A percentile compares a stretch with the other conserved stretches of the same genome.
Conservation (phyloP, 2,113 vertebrate genomes). For the Saccopteryx bilineata region DNA sequence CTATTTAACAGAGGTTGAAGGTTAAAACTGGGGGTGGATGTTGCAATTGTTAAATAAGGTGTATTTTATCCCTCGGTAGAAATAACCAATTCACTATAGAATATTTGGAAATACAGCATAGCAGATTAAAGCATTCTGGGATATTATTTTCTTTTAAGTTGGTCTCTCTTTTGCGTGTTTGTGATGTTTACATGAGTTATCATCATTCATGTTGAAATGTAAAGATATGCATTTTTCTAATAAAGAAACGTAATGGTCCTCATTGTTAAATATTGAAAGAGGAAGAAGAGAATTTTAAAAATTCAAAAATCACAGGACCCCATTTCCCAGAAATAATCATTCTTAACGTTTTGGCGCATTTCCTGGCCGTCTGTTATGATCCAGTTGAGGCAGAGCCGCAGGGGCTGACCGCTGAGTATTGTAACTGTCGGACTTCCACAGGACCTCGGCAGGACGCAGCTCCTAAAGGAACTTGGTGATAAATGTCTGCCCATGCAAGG, state of each 20-base stretch:
- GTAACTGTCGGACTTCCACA: not conserved
- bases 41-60: slow-evolving; percentile 42
- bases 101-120: slow-evolving; percentile 26
- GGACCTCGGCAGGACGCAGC: not conserved
- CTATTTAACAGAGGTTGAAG: not conserved
- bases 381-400: not conserved
- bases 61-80: slow-evolving; percentile 3
- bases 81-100: not conserved
- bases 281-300: not conserved
- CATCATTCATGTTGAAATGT: not conserved
- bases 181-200: slow-evolving; percentile 12
- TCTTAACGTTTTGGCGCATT: not conserved
- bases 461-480: not conserved
- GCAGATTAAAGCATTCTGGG: not conserved
- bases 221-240: slow-evolving; percentile 26
- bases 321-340: not conserved
- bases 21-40: slow-evolving; percentile 26
- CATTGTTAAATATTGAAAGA: not conserved
- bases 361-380: not conserved
- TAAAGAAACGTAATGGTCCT: not conserved
- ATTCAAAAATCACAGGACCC: not conserved
- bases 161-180: not conserved
- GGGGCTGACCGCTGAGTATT: not conserved
- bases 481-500: not conserved
- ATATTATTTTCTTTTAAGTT: not conserved